Conservation (phyloP, 2,113 vertebrate genomes). For the Bos javanicus region DNA sequence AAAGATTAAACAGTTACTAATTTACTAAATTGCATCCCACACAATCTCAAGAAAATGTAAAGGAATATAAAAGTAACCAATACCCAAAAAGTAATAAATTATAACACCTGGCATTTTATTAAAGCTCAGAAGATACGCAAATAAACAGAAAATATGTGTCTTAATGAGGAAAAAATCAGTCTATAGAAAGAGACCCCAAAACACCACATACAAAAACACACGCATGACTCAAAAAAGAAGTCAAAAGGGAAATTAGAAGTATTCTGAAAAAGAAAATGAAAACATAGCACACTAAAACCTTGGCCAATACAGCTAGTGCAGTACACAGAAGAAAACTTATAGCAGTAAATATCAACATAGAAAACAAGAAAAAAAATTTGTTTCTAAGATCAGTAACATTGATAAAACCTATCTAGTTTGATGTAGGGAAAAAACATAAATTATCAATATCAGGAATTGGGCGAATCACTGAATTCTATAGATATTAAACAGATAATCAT, state of each 20-base stretch:
- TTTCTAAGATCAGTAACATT: not conserved
- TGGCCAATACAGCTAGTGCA: not conserved
- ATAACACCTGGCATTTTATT: not conserved
- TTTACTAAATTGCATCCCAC: not conserved
- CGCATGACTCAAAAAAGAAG: not conserved
- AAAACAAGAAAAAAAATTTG: not conserved
- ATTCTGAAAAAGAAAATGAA: not conserved
- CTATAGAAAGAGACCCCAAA: not conserved
- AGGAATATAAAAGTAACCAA: not conserved
- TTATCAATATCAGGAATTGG: not conserved
- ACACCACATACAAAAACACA: not conserved
- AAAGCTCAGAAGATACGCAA: not conserved
- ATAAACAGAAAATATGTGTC: not conserved
- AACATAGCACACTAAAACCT: not conserved
- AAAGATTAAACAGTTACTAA: not conserved
- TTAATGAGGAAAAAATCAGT: not conserved
- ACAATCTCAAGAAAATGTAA: not conserved
- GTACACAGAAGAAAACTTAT: not conserved
- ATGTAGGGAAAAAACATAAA: not conserved
- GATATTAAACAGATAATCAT: not conserved
- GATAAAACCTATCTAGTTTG: not conserved
- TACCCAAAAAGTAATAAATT: not conserved
- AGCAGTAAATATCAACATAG: not conserved
- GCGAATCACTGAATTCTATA: not conserved
- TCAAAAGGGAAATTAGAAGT: not conserved